phyloP scores from a whole-genome alignment of 2,888 invertebrate genomes.

The Heliconius ismenius region DNA sequence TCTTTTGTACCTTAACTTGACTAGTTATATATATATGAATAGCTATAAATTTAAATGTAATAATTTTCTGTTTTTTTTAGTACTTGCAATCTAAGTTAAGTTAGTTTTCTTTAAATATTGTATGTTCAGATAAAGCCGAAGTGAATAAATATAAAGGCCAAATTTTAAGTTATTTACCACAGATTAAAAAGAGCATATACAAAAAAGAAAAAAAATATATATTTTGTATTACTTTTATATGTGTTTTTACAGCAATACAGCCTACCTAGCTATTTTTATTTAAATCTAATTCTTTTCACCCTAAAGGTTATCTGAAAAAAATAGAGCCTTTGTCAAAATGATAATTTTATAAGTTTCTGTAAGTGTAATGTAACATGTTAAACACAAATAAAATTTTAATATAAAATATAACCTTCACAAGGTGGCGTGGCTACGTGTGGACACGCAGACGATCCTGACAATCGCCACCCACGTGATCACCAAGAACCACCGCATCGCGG shows the following conservation, averaged over 20 bases:
- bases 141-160: no score
- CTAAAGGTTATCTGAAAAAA: not conserved
- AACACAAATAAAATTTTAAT: not conserved
- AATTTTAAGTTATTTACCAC: not conserved
- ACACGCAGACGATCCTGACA: conserved; percentile 95
- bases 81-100: no score
- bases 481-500: conserved; percentile 92
- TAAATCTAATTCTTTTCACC: not conserved
- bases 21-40: not conserved
- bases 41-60: no score
- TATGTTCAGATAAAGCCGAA: not conserved
- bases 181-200: not conserved
- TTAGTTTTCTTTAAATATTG: not conserved
- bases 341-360: no score
- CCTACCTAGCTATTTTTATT: not conserved
- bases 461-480: conserved; percentile 95
- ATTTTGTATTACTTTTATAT: not conserved
- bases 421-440: conserved; percentile 95
- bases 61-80: no score
- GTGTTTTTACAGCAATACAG: not conserved
- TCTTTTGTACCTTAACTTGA: not conserved
- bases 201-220: not conserved
- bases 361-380: no score
- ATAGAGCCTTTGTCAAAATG: no score
- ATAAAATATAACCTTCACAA: conserved; percentile 54